A percentile compares a stretch with the other conserved stretches of the same genome.
These are phyloP conservation scores for Callaeas wilsoni DNA, from an alignment of 2,113 vertebrate species.

Conservation along the genomic window DNA sequence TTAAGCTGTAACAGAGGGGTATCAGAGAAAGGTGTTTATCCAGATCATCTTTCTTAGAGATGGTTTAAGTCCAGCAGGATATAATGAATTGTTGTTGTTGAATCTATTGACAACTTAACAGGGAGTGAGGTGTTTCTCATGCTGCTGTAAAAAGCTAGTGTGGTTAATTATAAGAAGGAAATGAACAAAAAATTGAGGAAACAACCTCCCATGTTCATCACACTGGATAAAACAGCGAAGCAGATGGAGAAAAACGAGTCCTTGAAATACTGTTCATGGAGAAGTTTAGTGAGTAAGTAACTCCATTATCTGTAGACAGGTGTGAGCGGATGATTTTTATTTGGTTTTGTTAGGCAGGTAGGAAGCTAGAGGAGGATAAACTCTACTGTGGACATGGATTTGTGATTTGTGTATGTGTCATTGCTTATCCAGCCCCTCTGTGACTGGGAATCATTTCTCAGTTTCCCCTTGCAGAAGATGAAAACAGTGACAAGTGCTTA, in stretches of 20 bases:
- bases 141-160: background rate
- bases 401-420: background rate
- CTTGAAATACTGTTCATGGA: background rate
- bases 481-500: background rate
- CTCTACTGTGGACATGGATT: background rate
- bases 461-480: background rate
- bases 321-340: background rate
- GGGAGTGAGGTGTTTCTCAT: background rate
- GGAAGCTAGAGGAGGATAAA: background rate
- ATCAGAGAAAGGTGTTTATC: background rate
- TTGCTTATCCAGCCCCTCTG: background rate
- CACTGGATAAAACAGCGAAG: background rate
- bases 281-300: background rate
- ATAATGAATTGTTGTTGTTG: background rate
- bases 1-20: background rate
- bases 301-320: background rate
- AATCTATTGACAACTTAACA: background rate
- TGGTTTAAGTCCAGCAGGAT: background rate
- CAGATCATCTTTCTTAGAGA: background rate
- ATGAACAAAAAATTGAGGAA: background rate
- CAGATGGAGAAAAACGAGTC: background rate
- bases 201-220: background rate
- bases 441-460: background rate
- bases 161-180: background rate
- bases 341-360: background rate